phyloP scores from a whole-genome alignment of 2,888 invertebrate species.

The Dastarcus helophoroides region DNA sequence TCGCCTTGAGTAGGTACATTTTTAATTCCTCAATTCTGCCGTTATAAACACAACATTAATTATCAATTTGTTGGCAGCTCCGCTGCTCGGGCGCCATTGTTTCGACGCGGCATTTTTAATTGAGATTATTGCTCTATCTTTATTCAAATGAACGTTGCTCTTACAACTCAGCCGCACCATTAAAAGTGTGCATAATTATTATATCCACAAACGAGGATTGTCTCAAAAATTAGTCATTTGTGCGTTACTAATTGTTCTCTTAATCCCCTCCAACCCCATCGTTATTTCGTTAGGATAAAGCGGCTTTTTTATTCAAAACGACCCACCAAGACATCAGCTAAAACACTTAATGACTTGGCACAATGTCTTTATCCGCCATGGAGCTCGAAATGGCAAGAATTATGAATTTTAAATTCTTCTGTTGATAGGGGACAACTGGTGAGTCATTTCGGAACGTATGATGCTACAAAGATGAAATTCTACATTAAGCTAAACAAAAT shows the following conservation, averaged over 20 bases:
- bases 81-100: conserved; percentile 32
- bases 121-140: conserved; percentile 39
- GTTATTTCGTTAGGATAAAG: conserved; percentile 10
- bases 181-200: conserved; percentile 39
- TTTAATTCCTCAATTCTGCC: conserved; percentile 37
- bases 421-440: no score
- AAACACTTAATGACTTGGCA: no score
- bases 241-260: conserved; percentile 36
- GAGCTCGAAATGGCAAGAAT: no score
- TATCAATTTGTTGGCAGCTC: conserved; percentile 36
- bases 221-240: conserved; percentile 38
- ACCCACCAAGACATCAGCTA: no score
- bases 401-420: no score
- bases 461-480: no score
- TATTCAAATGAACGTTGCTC: conserved; percentile 36
- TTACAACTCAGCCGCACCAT: conserved; percentile 30
- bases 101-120: conserved; percentile 38
- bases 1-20: conserved; percentile 36
- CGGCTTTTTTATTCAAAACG: conserved; percentile 1
- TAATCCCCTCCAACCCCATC: conserved; percentile 12
- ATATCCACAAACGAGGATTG: conserved; percentile 32
- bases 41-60: conserved; percentile 41
- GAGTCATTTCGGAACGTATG: no score
- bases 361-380: no score
- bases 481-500: no score